These are phyloP conservation scores for Hirtodrosophila alboralis DNA, from an alignment of 2,888 invertebrate species.

Conservation along the genomic window DNA sequence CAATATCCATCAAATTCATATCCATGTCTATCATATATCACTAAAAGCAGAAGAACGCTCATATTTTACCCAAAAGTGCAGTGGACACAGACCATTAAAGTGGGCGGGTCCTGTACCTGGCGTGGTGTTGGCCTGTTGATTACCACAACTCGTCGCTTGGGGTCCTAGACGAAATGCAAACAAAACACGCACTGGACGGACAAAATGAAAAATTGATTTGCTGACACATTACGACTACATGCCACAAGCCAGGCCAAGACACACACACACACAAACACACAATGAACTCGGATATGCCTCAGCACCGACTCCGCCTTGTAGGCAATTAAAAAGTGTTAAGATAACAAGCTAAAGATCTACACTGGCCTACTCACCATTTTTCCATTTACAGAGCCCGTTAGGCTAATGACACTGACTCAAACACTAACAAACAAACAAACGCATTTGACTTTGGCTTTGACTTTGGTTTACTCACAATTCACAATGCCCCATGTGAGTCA, in stretches of 20 bases:
- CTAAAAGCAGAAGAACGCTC: not conserved
- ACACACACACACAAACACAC: no score
- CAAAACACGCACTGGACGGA: not conserved
- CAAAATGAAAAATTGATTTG: slow-evolving; percentile 51
- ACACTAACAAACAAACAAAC: slow-evolving; percentile 10
- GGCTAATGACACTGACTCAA: slow-evolving; percentile 75
- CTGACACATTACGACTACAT: slow-evolving; percentile 34
- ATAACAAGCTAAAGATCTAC: slow-evolving; percentile 39
- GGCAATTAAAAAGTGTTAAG: slow-evolving; percentile 71
- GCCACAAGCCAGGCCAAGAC: slow-evolving; percentile 6
- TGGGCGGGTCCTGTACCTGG: slow-evolving; percentile 15
- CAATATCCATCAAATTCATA: slow-evolving; percentile 16
- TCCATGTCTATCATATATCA: slow-evolving; percentile 8
- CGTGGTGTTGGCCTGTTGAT: slow-evolving; percentile 21
- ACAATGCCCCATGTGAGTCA: slow-evolving; percentile 49
- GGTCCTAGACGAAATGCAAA: slow-evolving; percentile 3
- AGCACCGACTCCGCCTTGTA: slow-evolving; percentile 15
- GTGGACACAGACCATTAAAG: slow-evolving; percentile 23
- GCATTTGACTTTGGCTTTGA: slow-evolving; percentile 15
- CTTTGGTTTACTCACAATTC: slow-evolving; percentile 18
- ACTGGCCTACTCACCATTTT: slow-evolving; percentile 22
- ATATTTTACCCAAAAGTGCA: not conserved
- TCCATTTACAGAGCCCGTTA: slow-evolving; percentile 44
- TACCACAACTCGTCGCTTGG: slow-evolving; percentile 5
- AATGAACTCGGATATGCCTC: not conserved